Evolutionary conservation across 2,113 vertebrate genomes (phyloP).

Genomic region (Pao palembangensis): DNA sequence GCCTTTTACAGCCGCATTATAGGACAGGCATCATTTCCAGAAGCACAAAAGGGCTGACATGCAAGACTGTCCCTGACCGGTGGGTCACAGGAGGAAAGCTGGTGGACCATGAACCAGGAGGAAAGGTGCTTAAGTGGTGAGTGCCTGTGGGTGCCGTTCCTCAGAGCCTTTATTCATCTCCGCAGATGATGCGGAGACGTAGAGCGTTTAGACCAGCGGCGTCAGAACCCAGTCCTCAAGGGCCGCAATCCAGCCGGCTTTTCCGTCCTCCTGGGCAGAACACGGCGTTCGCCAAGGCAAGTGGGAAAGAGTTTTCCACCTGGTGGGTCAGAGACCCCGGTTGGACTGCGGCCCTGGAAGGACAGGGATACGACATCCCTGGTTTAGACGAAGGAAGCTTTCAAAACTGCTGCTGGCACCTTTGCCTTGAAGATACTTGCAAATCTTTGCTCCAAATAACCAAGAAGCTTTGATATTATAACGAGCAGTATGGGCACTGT

Average conservation of each 20-base stretch:
- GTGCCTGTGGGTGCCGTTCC: slow-evolving; percentile 44
- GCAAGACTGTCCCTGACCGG: slow-evolving; percentile 22
- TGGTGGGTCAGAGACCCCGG: no score
- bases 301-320: no score
- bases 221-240: no score
- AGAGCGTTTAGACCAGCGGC: slow-evolving; percentile 41
- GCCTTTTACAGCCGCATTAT: slow-evolving; percentile 60
- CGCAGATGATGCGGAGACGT: slow-evolving; percentile 38
- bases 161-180: slow-evolving; percentile 33
- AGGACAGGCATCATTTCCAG: slow-evolving; percentile 49
- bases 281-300: no score
- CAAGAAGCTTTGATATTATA: no score
- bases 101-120: slow-evolving; percentile 13
- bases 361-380: no score
- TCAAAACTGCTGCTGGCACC: slow-evolving; percentile 34
- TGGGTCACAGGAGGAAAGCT: slow-evolving; percentile 1
- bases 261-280: no score
- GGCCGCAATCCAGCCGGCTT: no score
- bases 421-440: slow-evolving; percentile 30
- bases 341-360: no score
- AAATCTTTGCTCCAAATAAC: neutral
- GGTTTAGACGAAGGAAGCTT: slow-evolving; percentile 31
- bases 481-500: no score
- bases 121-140: slow-evolving; percentile 23
- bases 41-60: slow-evolving; percentile 41